These are phyloP conservation scores for Cremastinae sp. DNA, from an alignment of 2,888 invertebrate genomes.

Conservation along the genomic window DNA sequence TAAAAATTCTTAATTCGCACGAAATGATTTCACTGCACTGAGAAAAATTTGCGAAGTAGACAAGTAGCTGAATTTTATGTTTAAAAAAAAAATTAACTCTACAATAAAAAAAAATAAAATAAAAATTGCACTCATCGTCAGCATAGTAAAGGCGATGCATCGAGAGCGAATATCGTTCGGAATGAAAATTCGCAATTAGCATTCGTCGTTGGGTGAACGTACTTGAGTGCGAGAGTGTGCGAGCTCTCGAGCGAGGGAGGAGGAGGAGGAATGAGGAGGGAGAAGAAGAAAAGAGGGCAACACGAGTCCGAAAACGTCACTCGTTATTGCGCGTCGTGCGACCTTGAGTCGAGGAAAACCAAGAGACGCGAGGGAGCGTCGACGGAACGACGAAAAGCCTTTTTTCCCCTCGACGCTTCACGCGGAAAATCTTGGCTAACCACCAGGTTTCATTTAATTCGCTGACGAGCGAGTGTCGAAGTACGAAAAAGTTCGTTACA, in stretches of 20 bases:
- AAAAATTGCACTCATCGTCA: not conserved
- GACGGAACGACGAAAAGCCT: no score
- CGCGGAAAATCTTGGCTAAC: slow-evolving; percentile 53
- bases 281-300: not conserved
- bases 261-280: slow-evolving; percentile 7
- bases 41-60: no score
- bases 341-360: slow-evolving; percentile 67
- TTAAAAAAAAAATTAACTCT: no score
- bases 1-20: no score
- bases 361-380: slow-evolving; percentile 43
- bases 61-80: no score
- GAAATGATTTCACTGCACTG: no score
- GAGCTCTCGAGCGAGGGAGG: slow-evolving; percentile 1
- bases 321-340: slow-evolving; percentile 55
- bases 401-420: slow-evolving; percentile 21
- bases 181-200: slow-evolving; percentile 13
- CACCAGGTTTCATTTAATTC: slow-evolving; percentile 63
- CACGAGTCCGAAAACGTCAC: slow-evolving; percentile 55
- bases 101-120: not conserved
- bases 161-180: not conserved
- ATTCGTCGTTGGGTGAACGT: slow-evolving; percentile 30
- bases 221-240: slow-evolving; percentile 6
- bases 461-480: slow-evolving; percentile 12
- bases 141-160: no score
- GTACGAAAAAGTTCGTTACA: slow-evolving; percentile 4